phyloP scores from a whole-genome alignment of 2,888 invertebrate species.

The Horisme vitalbata region DNA sequence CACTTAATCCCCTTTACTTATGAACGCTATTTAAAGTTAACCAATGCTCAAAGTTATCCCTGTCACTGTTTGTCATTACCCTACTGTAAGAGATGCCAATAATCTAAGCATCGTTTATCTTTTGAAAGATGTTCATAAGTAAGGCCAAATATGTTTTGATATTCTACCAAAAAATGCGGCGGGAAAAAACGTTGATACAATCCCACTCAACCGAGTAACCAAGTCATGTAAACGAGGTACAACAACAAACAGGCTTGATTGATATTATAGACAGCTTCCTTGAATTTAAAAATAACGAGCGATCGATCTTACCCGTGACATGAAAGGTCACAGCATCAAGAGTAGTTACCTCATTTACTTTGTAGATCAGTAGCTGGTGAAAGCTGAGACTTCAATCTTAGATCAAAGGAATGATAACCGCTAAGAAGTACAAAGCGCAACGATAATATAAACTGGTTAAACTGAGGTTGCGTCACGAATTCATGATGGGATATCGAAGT shows the following conservation, averaged over 20 bases:
- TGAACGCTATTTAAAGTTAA: too few relatives aligned
- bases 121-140: too few relatives aligned
- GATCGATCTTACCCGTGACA: conserved; percentile 22
- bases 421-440: conserved; percentile 17
- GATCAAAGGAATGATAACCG: conserved; percentile 33
- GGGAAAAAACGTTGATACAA: conserved; percentile 7
- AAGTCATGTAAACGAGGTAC: conserved; percentile 18
- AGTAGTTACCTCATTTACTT: conserved; percentile 21
- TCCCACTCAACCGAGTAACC: conserved; percentile 8
- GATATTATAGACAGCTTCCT: conserved; percentile 26
- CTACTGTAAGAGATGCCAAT: too few relatives aligned
- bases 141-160: conserved; percentile 1
- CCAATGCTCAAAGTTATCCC: too few relatives aligned
- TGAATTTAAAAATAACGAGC: conserved; percentile 25
- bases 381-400: conserved; percentile 25
- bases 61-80: too few relatives aligned
- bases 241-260: conserved; percentile 26
- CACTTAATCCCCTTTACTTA: too few relatives aligned
- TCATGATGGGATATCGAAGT: conserved; percentile 1
- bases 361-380: conserved; percentile 21
- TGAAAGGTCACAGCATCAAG: conserved; percentile 18
- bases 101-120: too few relatives aligned
- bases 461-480: conserved; percentile 18
- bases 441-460: conserved; percentile 27
- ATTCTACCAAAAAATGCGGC: conserved; percentile 3